Conservation (phyloP, 2,888 invertebrate species). For the Phengaris alcon region DNA sequence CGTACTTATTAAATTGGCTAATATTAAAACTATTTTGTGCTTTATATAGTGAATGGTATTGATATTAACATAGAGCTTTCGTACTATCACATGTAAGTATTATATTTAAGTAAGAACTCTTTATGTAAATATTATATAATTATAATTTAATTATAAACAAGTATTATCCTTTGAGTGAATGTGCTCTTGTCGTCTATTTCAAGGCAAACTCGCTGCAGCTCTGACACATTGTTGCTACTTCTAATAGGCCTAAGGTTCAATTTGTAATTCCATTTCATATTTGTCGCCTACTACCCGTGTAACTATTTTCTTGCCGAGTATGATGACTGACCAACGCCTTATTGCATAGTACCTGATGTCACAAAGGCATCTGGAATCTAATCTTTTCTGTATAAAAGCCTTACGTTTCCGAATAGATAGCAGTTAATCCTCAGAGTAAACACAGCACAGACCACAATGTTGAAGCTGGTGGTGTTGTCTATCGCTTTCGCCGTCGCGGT, state of each 20-base stretch:
- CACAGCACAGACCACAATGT: constrained; percentile 78
- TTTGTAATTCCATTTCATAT: constrained; percentile 36
- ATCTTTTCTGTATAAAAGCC: constrained; percentile 43
- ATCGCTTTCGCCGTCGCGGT: constrained; percentile 79
- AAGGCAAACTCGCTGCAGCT: constrained; percentile 55
- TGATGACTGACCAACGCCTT: constrained; percentile 42
- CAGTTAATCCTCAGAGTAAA: constrained; percentile 61
- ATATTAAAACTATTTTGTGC: neutral
- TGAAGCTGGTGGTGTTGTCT: constrained; percentile 82
- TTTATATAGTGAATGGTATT: neutral
- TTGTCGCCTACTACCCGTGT: constrained; percentile 40
- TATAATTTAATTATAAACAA: constrained; percentile 11
- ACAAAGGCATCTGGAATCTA: constrained; percentile 59
- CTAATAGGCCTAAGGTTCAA: constrained; percentile 42
- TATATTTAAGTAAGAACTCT: neutral
- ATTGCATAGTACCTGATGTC: constrained; percentile 42
- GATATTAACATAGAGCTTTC: too few species aligned
- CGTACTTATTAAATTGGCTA: too few species aligned
- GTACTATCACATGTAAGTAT: neutral
- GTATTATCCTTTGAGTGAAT: constrained; percentile 46
- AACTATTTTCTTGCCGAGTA: constrained; percentile 42
- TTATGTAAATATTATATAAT: neutral
- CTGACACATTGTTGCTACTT: constrained; percentile 54
- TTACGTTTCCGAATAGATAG: constrained; percentile 52
- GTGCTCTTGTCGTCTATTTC: constrained; percentile 64